Base-by-base conservation (phyloP, 2,888 invertebrate species). In the Acleris literana region DNA sequence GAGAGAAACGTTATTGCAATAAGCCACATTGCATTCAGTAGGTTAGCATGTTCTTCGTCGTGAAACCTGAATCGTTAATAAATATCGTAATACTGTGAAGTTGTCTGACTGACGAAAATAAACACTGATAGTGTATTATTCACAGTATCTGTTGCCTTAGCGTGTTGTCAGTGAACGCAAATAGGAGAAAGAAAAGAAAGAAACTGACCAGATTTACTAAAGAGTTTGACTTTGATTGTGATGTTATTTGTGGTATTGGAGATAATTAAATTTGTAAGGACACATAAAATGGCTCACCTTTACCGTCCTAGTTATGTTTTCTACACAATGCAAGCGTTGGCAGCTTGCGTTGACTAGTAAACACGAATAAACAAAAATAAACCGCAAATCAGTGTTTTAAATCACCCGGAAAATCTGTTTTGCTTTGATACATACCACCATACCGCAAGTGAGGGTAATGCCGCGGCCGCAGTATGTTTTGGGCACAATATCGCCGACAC, bases 1-100 rank as follows among this genome's bases (percentile, higher is more conserved):
- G 99, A 99, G 88, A 99, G 96, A 95, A 99, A 99, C 84, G 99
- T 99, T 88, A 99, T 99, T 86, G 99, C 99, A 92, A 99, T 99
- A 93, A 99, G 96, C 99, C 99, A 99, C 98, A 99, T 99, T 84
- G 99, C 98, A 94, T 99, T 99, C 91, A 98, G 95, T 88, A 99
- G 96, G 94, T 99, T 99, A 90, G 98, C 98, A 93, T 99, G 99
- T 93, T 98, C 98, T 93, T 97, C 97, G 88, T 99, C 99, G 94
- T 99, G 98, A 95, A 98, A 98, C 95, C 99, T 99, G 89, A 87
- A 92, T 90, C 75, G 86, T 88, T 80, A 91, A 92, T 88, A 92
- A 90, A 90, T 89, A 83, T 80, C 83, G 81, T 80, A 89, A 87
- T 85, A 89, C 86, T 84, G 61, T 63, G 17, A 54, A 60, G 52